A percentile compares a stretch with the other conserved stretches of the same genome.
Evolutionary conservation across 35 echinoderm and acorn worm species (phyloP).

Genomic region (Apostichopus japonicus): DNA sequence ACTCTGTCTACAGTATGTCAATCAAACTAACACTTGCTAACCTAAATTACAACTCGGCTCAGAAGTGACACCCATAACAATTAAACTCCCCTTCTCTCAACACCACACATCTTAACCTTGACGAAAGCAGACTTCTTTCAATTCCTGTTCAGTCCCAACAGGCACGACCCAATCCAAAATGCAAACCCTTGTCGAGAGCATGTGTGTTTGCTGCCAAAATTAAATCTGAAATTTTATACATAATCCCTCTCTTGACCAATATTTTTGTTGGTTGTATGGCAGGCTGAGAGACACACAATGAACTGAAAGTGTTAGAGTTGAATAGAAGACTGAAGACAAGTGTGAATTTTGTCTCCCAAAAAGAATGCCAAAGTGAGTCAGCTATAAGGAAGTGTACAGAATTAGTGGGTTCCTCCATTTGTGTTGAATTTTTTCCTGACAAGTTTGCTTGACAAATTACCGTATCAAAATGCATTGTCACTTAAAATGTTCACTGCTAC

Average conservation of each 20-base stretch:
- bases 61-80: background rate
- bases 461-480: too few relatives aligned
- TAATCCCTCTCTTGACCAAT: constrained; percentile 49
- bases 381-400: too few relatives aligned
- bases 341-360: too few relatives aligned
- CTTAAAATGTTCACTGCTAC: too few relatives aligned
- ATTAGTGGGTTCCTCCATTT: too few relatives aligned
- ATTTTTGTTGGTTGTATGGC: constrained; percentile 31
- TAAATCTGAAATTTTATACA: constrained; percentile 52
- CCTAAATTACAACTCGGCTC: constrained; percentile 18
- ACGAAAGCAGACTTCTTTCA: constrained; percentile 1
- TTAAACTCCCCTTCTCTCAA: constrained; percentile 14
- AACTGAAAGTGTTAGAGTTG: background rate
- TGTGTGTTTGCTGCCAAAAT: constrained; percentile 43
- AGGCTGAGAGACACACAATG: background rate
- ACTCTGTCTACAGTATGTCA: background rate
- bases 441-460: too few relatives aligned
- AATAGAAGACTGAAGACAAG: too few relatives aligned
- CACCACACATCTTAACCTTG: constrained; percentile 22
- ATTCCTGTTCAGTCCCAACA: constrained; percentile 14
- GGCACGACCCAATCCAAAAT: constrained; percentile 11
- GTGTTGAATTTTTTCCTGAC: too few relatives aligned
- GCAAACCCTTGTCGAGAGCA: background rate
- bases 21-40: constrained; percentile 38
- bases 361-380: too few relatives aligned